These are phyloP conservation scores for Panthera uncia DNA, from an alignment of 2,113 vertebrate species.

Conservation along the genomic window DNA sequence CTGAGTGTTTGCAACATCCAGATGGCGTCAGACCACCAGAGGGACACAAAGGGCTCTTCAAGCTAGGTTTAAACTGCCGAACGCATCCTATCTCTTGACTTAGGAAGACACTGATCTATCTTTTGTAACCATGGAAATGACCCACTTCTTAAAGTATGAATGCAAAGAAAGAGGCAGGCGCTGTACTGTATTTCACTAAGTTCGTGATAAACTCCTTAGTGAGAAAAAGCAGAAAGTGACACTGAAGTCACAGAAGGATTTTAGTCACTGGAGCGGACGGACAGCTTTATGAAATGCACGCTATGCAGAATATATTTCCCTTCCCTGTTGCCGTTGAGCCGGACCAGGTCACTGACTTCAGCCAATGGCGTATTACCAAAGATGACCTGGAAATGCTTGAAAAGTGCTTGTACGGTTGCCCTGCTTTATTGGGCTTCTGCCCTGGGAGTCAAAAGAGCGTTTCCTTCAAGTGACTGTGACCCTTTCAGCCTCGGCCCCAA, in stretches of 20 bases:
- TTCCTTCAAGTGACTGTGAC: background rate
- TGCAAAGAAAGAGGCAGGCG: background rate
- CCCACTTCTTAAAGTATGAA: background rate
- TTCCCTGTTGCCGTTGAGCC: background rate
- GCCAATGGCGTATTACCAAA: background rate
- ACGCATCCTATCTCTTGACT: background rate
- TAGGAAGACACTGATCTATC: conserved; percentile 14
- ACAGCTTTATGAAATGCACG: background rate
- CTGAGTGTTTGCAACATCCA: background rate
- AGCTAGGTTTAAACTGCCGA: background rate
- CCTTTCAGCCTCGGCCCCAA: background rate
- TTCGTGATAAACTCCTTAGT: background rate
- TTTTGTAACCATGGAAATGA: conserved; percentile 1
- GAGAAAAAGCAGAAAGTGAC: background rate
- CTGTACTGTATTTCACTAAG: background rate
- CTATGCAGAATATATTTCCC: background rate
- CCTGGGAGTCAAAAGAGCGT: background rate
- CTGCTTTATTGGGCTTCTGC: background rate
- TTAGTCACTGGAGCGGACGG: background rate
- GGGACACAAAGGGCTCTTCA: background rate
- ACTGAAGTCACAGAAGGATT: background rate
- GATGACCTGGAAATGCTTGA: background rate
- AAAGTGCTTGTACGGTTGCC: background rate
- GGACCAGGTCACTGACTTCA: background rate
- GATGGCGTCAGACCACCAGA: background rate